Conservation (phyloP, 2,113 vertebrate species). For the Candoia aspera region DNA sequence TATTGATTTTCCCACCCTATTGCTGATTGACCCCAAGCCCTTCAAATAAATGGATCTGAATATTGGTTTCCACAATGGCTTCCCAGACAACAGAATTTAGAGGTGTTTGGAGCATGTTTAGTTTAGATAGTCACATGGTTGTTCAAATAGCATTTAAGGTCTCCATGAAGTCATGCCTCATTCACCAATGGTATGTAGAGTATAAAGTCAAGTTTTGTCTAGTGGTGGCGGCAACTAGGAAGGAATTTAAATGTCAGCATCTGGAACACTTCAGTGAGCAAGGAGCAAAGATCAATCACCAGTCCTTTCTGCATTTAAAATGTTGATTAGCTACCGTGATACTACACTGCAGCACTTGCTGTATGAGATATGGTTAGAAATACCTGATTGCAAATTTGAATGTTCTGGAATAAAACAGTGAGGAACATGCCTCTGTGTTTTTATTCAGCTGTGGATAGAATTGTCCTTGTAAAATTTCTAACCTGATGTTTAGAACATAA, state of each 20-base stretch:
- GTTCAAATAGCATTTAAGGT: accelerated
- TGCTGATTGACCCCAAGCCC: not conserved
- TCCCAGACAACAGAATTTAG: not conserved
- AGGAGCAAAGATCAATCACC: slow-evolving; percentile 2
- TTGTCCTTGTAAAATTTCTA: not conserved
- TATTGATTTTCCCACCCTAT: not conserved
- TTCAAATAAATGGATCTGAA: slow-evolving; percentile 1
- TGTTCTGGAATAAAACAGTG: not conserved
- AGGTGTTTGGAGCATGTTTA: not conserved
- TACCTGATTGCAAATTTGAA: not conserved
- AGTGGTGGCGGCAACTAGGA: not conserved
- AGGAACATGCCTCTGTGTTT: not conserved
- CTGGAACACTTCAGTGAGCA: not conserved
- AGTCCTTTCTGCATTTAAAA: not conserved
- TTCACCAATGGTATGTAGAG: accelerated
- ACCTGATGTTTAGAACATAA: not conserved
- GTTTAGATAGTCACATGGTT: accelerated
- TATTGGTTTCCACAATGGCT: not conserved
- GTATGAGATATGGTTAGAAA: not conserved
- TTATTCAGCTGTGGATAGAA: not conserved
- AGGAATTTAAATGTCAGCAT: not conserved
- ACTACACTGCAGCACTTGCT: not conserved
- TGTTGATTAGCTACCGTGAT: not conserved
- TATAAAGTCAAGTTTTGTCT: not conserved
- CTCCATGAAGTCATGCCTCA: accelerated